A percentile compares a stretch with the other conserved stretches of the same genome.
These are phyloP conservation scores for Sus scrofa DNA, from an alignment of 2,113 vertebrate species.

Conservation along the genomic window DNA sequence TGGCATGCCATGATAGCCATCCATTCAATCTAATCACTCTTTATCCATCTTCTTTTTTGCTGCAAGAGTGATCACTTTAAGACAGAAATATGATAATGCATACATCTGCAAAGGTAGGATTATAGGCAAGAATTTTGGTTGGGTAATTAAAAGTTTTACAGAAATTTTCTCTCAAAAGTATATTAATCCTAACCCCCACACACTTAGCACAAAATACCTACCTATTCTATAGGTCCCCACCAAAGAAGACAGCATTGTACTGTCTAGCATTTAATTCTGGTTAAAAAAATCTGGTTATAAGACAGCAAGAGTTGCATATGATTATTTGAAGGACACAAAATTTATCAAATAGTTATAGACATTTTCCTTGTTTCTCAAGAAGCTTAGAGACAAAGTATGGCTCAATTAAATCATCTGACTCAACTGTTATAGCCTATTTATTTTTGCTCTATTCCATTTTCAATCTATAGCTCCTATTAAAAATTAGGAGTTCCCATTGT, in stretches of 20 bases:
- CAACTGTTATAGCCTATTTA: not conserved
- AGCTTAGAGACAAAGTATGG: not conserved
- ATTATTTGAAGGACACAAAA: not conserved
- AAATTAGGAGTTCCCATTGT: not conserved
- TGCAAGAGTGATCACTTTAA: not conserved
- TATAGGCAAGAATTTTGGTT: not conserved
- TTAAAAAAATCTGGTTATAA: not conserved
- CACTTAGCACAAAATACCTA: not conserved
- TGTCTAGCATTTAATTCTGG: not conserved
- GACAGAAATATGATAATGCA: not conserved
- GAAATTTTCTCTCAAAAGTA: not conserved
- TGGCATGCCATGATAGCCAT: not conserved
- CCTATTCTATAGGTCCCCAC: not conserved
- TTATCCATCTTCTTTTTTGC: not conserved
- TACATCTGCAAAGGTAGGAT: not conserved
- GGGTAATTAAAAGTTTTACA: not conserved
- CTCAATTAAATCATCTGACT: not conserved
- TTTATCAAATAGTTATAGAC: not conserved
- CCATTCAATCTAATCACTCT: not conserved
- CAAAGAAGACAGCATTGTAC: not conserved
- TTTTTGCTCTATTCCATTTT: constrained; percentile 22
- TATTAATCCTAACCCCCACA: not conserved
- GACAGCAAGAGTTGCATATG: not conserved
- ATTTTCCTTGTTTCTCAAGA: not conserved
- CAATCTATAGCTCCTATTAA: not conserved